Conservation (phyloP, 1,140 invertebrate genomes). For the fruit fly (Drosophila melanogaster) region DNA sequence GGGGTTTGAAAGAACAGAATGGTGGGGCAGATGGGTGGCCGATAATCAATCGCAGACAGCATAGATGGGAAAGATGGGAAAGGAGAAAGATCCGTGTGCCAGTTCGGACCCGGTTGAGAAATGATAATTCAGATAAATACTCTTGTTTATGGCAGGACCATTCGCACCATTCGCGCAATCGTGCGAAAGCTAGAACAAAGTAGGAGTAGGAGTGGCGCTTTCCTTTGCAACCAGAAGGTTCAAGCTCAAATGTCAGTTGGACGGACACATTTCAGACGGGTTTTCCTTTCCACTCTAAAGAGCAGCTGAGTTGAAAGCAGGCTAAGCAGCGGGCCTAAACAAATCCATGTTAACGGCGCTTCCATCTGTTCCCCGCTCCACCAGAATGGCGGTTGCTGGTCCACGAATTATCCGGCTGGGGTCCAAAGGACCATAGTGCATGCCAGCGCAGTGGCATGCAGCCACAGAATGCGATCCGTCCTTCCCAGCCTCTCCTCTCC, state of each 20-base stretch:
- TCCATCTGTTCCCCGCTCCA: conserved; percentile 4
- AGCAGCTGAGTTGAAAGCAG: neutral
- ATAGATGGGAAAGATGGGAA: neutral
- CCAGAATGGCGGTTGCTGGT: neutral
- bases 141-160: too few relatives aligned
- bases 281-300: neutral
- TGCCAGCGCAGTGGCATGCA: conserved; percentile 41
- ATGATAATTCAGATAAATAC: conserved; percentile 16
- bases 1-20: too few relatives aligned
- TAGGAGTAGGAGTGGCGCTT: too few relatives aligned
- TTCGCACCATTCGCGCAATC: too few relatives aligned
- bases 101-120: neutral
- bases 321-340: neutral
- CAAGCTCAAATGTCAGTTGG: neutral
- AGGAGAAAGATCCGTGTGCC: neutral
- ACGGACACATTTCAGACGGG: neutral
- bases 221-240: too few relatives aligned
- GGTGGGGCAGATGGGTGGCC: conserved; percentile 29
- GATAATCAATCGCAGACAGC: conserved; percentile 32
- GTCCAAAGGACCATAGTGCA: conserved; percentile 4
- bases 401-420: conserved; percentile 23
- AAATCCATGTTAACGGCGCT: conserved; percentile 16
- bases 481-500: conserved; percentile 1
- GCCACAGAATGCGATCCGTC: conserved; percentile 39
- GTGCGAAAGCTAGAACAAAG: too few relatives aligned